These are phyloP conservation scores for Cheilosia scutellata DNA, from an alignment of 2,888 invertebrate species.

Conservation along the genomic window DNA sequence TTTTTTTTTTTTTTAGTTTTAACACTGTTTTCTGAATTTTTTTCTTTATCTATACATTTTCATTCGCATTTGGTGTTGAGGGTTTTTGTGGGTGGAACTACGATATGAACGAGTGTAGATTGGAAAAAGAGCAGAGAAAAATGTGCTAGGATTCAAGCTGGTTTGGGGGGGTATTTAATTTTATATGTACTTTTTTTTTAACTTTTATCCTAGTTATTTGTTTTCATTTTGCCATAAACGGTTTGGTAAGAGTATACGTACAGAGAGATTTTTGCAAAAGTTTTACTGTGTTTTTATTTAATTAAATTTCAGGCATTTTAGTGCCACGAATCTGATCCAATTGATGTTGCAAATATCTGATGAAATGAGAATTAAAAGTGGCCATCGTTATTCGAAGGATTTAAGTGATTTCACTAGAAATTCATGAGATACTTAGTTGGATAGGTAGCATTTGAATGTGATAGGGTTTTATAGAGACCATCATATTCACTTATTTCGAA, in stretches of 20 bases:
- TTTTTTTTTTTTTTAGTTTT: slow-evolving; percentile 29
- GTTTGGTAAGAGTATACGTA: slow-evolving; percentile 16
- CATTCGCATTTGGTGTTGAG: slow-evolving; percentile 56
- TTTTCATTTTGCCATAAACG: slow-evolving; percentile 46
- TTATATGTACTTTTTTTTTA: slow-evolving; percentile 4
- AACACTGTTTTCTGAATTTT: slow-evolving; percentile 47
- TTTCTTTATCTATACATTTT: slow-evolving; percentile 56
- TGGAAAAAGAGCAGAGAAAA: background rate
- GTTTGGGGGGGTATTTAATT: slow-evolving; percentile 35
- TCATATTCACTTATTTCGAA: no score
- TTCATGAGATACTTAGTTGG: slow-evolving; percentile 6
- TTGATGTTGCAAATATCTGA: slow-evolving; percentile 16
- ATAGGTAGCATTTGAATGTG: background rate
- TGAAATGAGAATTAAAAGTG: slow-evolving; percentile 40
- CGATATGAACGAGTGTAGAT: background rate
- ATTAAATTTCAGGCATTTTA: slow-evolving; percentile 47
- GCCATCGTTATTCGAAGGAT: slow-evolving; percentile 1
- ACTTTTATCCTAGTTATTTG: slow-evolving; percentile 26
- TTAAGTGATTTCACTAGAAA: slow-evolving; percentile 7
- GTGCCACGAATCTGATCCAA: slow-evolving; percentile 25
- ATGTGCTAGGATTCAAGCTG: slow-evolving; percentile 19
- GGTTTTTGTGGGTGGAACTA: background rate
- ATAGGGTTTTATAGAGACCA: background rate
- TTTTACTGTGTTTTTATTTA: slow-evolving; percentile 47
- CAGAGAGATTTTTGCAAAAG: slow-evolving; percentile 1